Evolutionary conservation across 2,797 vertebrate genomes (phyloP).

Genomic region (Loriculus beryllinus): DNA sequence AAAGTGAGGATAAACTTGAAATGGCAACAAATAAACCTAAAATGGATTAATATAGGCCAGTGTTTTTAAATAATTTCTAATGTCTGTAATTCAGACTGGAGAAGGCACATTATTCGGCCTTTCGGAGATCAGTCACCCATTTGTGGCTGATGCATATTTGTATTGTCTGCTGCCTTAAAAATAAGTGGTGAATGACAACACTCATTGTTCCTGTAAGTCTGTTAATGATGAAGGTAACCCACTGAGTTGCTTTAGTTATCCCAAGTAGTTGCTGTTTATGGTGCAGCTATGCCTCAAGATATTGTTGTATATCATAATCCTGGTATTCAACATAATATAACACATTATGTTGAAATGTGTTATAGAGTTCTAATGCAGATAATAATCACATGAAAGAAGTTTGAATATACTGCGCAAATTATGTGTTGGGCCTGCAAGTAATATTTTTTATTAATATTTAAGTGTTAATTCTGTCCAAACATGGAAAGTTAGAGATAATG

Average conservation of each 20-base stretch:
- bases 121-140: background rate
- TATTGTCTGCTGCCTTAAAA: background rate
- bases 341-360: background rate
- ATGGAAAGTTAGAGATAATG: background rate
- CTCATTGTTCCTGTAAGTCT: background rate
- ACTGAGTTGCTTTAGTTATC: background rate
- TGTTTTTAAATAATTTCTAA: background rate
- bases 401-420: background rate
- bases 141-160: background rate
- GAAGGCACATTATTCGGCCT: background rate
- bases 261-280: background rate
- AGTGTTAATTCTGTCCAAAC: background rate
- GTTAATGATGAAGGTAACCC: background rate
- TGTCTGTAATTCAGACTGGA: background rate
- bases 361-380: background rate
- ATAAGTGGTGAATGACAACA: background rate
- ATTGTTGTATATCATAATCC: background rate
- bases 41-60: background rate
- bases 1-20: background rate
- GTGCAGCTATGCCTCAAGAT: background rate
- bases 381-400: background rate
- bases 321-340: background rate
- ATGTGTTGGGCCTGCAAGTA: background rate
- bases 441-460: background rate
- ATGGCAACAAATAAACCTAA: background rate